These are phyloP conservation scores for Melangyna quadrimaculata DNA, from an alignment of 2,888 invertebrate species.

Conservation along the genomic window DNA sequence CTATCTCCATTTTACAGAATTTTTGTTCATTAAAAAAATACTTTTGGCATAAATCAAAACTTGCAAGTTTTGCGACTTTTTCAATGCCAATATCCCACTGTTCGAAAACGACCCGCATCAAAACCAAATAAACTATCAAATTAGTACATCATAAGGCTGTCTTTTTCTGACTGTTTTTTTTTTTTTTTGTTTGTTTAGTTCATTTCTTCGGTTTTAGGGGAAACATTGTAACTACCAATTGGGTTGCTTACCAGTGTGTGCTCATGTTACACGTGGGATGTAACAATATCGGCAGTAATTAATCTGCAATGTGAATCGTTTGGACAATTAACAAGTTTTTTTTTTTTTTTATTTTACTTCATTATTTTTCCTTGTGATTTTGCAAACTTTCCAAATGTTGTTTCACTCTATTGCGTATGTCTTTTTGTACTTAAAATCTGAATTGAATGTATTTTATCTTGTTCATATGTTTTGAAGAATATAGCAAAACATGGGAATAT, in stretches of 20 bases:
- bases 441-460: constrained; percentile 59
- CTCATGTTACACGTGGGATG: constrained; percentile 62
- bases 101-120: not conserved
- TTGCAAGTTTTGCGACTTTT: not conserved
- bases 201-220: constrained; percentile 3
- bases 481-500: constrained; percentile 47
- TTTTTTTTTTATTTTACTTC: constrained; percentile 3
- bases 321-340: constrained; percentile 59
- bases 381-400: constrained; percentile 42
- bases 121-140: constrained; percentile 71
- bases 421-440: not conserved
- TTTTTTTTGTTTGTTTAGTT: not conserved
- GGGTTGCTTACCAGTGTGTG: constrained; percentile 19
- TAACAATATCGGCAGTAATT: constrained; percentile 65
- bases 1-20: no score
- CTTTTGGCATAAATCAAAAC: no score
- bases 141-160: constrained; percentile 73
- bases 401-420: not conserved
- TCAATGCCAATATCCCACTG: not conserved
- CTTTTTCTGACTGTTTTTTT: not conserved
- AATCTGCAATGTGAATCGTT: constrained; percentile 35
- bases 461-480: constrained; percentile 24
- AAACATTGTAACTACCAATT: constrained; percentile 13
- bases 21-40: no score
- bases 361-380: not conserved